phyloP scores from a whole-genome alignment of 1,140 invertebrate species.

The Fragariocoptes setiger region DNA sequence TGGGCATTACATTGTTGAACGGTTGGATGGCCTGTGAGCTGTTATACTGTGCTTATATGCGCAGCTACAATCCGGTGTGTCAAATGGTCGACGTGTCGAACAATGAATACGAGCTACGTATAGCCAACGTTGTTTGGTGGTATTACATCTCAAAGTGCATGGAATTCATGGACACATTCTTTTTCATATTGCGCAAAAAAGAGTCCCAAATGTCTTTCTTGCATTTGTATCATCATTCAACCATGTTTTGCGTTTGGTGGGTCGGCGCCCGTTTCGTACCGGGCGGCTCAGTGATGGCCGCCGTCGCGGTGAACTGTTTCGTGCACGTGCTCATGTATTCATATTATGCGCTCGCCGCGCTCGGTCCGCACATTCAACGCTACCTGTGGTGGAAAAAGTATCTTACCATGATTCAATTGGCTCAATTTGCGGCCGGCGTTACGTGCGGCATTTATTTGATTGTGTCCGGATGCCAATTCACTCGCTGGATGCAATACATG shows the following conservation, averaged over 20 bases:
- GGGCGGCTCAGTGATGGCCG: constrained; percentile 57
- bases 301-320: constrained; percentile 57
- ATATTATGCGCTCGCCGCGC: constrained; percentile 52
- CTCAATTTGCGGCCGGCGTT: constrained; percentile 56
- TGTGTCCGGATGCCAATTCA: constrained; percentile 48
- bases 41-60: constrained; percentile 31
- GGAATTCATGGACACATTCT: constrained; percentile 83
- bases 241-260: constrained; percentile 76
- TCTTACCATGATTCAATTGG: constrained; percentile 27
- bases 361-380: constrained; percentile 41
- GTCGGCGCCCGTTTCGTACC: constrained; percentile 85
- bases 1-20: not conserved
- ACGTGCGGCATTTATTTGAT: constrained; percentile 49
- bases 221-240: constrained; percentile 75
- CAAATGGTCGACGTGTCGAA: constrained; percentile 49
- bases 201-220: constrained; percentile 64
- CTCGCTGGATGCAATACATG: constrained; percentile 71
- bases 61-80: constrained; percentile 58
- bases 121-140: constrained; percentile 76
- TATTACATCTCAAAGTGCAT: constrained; percentile 84
- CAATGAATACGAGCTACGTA: constrained; percentile 50
- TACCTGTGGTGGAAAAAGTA: constrained; percentile 85
- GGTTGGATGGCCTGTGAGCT: constrained; percentile 17
- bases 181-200: constrained; percentile 66
- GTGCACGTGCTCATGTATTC: constrained; percentile 76